Base-by-base conservation (phyloP, 1,140 invertebrate species). In the Tetramorium simillimum region DNA sequence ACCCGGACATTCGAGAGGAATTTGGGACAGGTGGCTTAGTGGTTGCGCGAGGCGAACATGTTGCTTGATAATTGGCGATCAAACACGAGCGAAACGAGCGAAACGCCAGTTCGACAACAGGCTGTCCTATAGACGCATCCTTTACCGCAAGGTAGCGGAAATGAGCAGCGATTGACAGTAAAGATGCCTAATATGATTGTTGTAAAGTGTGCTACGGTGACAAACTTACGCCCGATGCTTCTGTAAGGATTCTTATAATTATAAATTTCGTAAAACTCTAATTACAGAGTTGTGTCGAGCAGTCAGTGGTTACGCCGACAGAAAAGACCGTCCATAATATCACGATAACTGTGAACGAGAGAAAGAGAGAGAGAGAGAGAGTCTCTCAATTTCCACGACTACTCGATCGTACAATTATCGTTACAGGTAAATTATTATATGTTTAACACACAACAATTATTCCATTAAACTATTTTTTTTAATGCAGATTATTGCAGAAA, bases 11-110 rank as follows among this genome's bases (percentile, higher is more conserved):
- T 89, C 87, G 86, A 76, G 77, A 88, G 89, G 92, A 93, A 93
- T 93, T 92, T 93, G 89, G 92, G 92, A 92, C 92, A 91, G 87
- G 89, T 91, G 90, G 88, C 88, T 88, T 91, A 91, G 87, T 91
- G 89, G 89, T 88, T 77, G 78, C 73, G 86, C 82, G 85, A 90
- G 70, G 81, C 81, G 75, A 89, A 75, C 87, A 82, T 80, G 58
- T 80, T 60, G 12, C 40, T 85, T 87, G 90, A 91, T 91, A 91
- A 91, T 91, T 91, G 87, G 53, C 81, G 89, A 91, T 87, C 86
- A 91, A 91, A 91, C 86, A 91, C 51, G 78, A 78, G 73, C 86
- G 62, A 81, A 69, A 70, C 58, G 80, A 89, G 86, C 86, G 49
- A 80, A 77, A 73, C 67, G 73, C 62, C 62, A 60, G 37, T 88